Evolutionary conservation across 1,140 invertebrate species (phyloP).

Genomic region (Proales similis): DNA sequence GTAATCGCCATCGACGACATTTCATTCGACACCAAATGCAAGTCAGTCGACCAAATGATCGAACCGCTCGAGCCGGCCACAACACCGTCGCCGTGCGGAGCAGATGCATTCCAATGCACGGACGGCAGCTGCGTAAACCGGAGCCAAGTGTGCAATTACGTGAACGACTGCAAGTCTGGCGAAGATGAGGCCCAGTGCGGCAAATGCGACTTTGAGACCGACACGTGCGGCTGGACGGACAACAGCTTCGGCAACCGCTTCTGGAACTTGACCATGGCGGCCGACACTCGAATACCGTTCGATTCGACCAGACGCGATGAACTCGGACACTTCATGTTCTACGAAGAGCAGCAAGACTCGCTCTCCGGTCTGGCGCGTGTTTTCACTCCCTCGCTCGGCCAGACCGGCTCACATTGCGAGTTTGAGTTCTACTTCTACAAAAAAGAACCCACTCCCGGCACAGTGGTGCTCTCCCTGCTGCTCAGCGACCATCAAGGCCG

Average conservation of each 20-base stretch:
- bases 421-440: slow-evolving; percentile 63
- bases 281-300: slow-evolving; percentile 36
- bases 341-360: slow-evolving; percentile 33
- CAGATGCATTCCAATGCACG: slow-evolving; percentile 41
- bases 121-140: slow-evolving; percentile 40
- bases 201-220: slow-evolving; percentile 47
- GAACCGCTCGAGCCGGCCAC: slow-evolving; percentile 38
- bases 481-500: neutral
- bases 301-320: slow-evolving; percentile 19
- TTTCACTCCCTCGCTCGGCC: slow-evolving; percentile 27
- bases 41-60: slow-evolving; percentile 2
- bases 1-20: slow-evolving; percentile 52
- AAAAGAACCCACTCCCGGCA: slow-evolving; percentile 56
- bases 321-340: slow-evolving; percentile 39
- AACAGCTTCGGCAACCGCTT: neutral
- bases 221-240: slow-evolving; percentile 44
- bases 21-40: slow-evolving; percentile 46
- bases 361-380: slow-evolving; percentile 13
- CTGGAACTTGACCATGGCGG: slow-evolving; percentile 43
- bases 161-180: slow-evolving; percentile 43
- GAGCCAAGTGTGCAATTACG: slow-evolving; percentile 46
- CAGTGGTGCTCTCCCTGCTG: slow-evolving; percentile 9
- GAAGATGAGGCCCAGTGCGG: slow-evolving; percentile 48
- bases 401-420: slow-evolving; percentile 35
- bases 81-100: slow-evolving; percentile 42